Evolutionary conservation across 2,888 invertebrate species (phyloP).

Genomic region (Noctua comes): DNA sequence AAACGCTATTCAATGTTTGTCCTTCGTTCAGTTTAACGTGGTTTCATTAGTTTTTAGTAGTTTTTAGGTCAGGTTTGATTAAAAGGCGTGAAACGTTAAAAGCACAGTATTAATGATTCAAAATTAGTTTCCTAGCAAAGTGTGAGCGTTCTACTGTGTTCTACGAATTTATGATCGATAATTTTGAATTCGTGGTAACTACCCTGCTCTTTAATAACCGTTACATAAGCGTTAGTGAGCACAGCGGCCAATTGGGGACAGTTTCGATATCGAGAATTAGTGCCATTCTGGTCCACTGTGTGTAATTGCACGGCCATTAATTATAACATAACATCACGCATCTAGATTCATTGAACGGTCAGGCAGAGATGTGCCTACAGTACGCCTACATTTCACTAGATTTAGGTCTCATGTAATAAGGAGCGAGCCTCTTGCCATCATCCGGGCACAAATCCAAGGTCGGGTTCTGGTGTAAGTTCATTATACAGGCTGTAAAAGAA

Average conservation of each 20-base stretch:
- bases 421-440: neutral
- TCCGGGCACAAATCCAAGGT: neutral
- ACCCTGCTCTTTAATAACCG: neutral
- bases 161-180: slow-evolving; percentile 20
- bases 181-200: neutral
- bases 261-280: slow-evolving; percentile 13
- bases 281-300: neutral
- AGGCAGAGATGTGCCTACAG: neutral
- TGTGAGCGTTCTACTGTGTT: neutral
- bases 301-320: neutral
- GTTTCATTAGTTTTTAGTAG: neutral
- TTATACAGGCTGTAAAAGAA: neutral
- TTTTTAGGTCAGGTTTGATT: slow-evolving; percentile 3
- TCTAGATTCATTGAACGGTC: neutral
- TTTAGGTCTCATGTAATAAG: neutral
- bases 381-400: neutral
- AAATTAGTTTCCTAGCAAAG: slow-evolving; percentile 1
- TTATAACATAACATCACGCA: slow-evolving; percentile 1
- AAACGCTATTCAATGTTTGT: neutral
- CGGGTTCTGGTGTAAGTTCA: too few relatives aligned
- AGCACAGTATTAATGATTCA: neutral
- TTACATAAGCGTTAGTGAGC: slow-evolving; percentile 14
- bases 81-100: neutral
- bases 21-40: neutral
- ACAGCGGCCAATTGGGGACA: neutral